Percentiles rank a stretch among this genome's conserved stretches.
Evolutionary conservation across 2,888 invertebrate genomes (phyloP).

Genomic region (Glaucopsyche alexis): DNA sequence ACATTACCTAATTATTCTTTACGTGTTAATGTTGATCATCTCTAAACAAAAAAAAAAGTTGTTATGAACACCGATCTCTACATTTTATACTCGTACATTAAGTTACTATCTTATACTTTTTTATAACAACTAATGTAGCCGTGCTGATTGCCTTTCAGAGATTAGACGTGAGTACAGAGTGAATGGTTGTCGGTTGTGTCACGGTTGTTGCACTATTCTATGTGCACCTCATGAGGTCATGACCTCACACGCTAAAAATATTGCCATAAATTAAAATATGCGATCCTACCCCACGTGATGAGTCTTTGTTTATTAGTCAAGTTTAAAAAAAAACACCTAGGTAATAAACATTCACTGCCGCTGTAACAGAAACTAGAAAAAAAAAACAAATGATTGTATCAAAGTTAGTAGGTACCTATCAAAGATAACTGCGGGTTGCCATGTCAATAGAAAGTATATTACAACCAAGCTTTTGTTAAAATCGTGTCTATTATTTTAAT

Average conservation of each 20-base stretch:
- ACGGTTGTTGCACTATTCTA: conserved; percentile 51
- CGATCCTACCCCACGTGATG: neutral
- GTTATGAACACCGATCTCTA: conserved; percentile 68
- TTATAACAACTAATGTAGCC: conserved; percentile 43
- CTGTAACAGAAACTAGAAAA: too few species aligned
- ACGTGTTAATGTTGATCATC: conserved; percentile 18
- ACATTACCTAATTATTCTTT: too few species aligned
- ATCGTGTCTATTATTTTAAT: too few species aligned
- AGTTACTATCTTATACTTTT: conserved; percentile 5
- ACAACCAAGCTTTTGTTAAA: too few species aligned
- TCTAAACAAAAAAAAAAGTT: conserved; percentile 48
- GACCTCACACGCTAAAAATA: neutral
- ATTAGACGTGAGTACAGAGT: conserved; percentile 77
- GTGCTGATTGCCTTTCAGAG: conserved; percentile 73
- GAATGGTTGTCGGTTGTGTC: conserved; percentile 64
- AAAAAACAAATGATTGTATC: too few species aligned
- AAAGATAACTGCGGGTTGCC: too few species aligned
- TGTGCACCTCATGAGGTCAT: conserved; percentile 2
- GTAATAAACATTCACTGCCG: too few species aligned
- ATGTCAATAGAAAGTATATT: too few species aligned
- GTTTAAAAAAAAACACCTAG: too few species aligned
- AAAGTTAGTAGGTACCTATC: too few species aligned
- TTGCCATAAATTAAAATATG: neutral
- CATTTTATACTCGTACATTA: conserved; percentile 29
- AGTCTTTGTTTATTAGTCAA: neutral